These are phyloP conservation scores for Leptopilina myrica DNA, from an alignment of 2,888 invertebrate genomes.

Conservation along the genomic window DNA sequence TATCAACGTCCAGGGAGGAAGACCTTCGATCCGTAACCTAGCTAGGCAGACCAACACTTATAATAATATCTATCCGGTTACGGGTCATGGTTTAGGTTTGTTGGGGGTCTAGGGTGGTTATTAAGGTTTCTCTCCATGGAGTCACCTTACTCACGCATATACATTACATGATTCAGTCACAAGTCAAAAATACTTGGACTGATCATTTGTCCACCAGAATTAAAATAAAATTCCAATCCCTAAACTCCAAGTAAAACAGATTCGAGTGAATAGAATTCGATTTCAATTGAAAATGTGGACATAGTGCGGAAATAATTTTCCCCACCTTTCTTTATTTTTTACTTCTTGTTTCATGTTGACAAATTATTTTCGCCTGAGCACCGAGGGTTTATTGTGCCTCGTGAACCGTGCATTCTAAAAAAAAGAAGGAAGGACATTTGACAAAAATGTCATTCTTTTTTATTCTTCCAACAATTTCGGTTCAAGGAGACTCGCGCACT, in stretches of 20 bases:
- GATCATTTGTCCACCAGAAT: not conserved
- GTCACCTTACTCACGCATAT: conserved; percentile 55
- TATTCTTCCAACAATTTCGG: not conserved
- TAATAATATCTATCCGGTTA: conserved; percentile 41
- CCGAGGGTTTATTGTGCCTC: conserved; percentile 13
- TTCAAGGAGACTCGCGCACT: not conserved
- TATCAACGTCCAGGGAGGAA: conserved; percentile 32
- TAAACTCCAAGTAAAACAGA: not conserved
- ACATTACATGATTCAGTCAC: conserved; percentile 36
- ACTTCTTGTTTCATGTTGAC: not conserved
- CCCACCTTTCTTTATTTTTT: not conserved
- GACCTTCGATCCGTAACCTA: conserved; percentile 39
- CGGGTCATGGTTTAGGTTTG: conserved; percentile 39
- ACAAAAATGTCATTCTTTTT: conserved; percentile 1
- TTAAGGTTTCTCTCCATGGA: conserved; percentile 68
- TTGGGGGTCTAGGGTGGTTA: conserved; percentile 63
- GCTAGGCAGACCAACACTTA: conserved; percentile 39
- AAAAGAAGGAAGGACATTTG: no score
- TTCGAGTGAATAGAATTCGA: not conserved
- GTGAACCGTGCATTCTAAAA: conserved; percentile 15
- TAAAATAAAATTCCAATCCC: not conserved
- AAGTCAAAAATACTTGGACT: conserved; percentile 24
- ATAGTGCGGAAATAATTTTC: not conserved
- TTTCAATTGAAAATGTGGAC: not conserved
- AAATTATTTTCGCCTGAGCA: not conserved